Evolutionary conservation across 2,797 vertebrate species (phyloP).

Genomic region (Acanthiza pusilla): DNA sequence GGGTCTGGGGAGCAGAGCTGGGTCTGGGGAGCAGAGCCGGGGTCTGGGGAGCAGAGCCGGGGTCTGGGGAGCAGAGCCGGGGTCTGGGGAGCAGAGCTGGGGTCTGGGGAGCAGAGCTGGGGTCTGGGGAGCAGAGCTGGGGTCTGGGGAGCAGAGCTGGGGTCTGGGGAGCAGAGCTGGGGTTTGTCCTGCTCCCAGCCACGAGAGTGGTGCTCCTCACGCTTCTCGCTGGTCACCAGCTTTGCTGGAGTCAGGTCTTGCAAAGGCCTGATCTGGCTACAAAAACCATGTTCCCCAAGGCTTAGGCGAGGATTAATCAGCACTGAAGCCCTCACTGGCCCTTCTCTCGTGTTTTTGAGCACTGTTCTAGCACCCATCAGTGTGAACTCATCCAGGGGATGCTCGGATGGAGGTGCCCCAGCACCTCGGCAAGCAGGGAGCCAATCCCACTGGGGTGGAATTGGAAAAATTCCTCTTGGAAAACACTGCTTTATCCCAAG

Average conservation of each 20-base stretch:
- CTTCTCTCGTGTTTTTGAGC: fast-evolving
- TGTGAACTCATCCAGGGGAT: background rate
- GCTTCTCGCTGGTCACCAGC: no score
- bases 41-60: no score
- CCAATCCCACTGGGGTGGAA: background rate
- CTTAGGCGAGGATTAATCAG: background rate
- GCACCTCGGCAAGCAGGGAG: background rate
- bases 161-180: no score
- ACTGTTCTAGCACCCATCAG: fast-evolving
- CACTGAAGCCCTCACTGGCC: fast-evolving
- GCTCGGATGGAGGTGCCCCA: fast-evolving
- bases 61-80: background rate
- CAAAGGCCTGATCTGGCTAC: background rate
- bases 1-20: background rate
- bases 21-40: background rate
- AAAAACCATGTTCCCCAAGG: background rate
- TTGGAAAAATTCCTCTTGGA: background rate
- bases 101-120: background rate
- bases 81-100: no score
- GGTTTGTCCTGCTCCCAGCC: background rate
- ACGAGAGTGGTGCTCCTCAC: fast-evolving
- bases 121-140: no score
- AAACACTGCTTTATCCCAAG: background rate
- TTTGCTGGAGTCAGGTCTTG: no score
- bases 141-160: background rate